A percentile compares a stretch with the other conserved stretches of the same genome.
These are phyloP conservation scores for Heliconius melpomene DNA, from an alignment of 1,140 invertebrate species.

Conservation along the genomic window DNA sequence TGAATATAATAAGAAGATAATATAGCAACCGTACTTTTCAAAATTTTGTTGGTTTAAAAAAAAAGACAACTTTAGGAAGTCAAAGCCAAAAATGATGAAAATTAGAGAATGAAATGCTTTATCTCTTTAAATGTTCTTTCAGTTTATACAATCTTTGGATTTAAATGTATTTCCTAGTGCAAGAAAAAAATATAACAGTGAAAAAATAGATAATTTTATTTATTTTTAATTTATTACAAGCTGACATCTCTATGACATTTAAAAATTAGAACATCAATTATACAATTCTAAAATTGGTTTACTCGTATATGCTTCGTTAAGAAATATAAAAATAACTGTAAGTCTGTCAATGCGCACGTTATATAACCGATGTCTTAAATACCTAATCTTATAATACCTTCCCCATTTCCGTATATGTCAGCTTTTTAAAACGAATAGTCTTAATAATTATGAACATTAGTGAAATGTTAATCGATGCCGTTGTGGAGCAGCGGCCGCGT, in stretches of 20 bases:
- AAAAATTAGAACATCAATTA: neutral
- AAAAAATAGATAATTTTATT: neutral
- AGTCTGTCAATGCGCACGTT: constrained; percentile 1
- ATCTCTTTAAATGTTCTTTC: too few species aligned
- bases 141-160: too few species aligned
- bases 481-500: neutral
- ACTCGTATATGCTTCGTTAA: neutral
- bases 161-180: too few species aligned
- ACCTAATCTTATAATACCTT: neutral
- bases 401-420: neutral
- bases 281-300: constrained; percentile 5
- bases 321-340: constrained; percentile 2
- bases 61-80: too few species aligned
- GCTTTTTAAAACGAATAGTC: neutral
- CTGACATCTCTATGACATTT: neutral
- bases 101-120: too few species aligned
- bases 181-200: neutral
- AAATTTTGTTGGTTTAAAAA: too few species aligned
- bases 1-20: too few species aligned
- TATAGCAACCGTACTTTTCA: too few species aligned
- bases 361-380: neutral
- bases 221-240: neutral
- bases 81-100: too few species aligned
- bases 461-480: too few species aligned
- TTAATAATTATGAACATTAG: neutral